Base-by-base conservation (phyloP, 2,113 vertebrate species). In the Stictonetta naevosa region DNA sequence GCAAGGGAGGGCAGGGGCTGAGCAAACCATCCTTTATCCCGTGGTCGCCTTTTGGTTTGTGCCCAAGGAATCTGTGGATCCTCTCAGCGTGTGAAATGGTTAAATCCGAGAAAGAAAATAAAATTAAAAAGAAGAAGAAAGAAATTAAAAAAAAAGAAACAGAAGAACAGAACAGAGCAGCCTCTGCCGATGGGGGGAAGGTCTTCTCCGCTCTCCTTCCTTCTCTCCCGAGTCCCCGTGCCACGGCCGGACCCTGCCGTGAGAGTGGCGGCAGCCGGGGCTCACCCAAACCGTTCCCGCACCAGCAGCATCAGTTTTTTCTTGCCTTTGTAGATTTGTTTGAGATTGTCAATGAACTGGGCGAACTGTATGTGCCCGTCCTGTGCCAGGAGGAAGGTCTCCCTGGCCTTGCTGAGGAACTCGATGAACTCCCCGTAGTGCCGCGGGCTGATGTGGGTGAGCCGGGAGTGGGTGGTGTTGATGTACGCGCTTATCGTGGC, bases 321-420 rank as follows among this genome's bases (percentile, higher is more conserved):
- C 98, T 99, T 99, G 98, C 99, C 99, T 98, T 99, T 99, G 97
- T 99, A 99, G 98, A 99, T 99, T 98, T 99, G 99, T 97, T 99
- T 99, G 95, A 99, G 99, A 98, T 99, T 99, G 98, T 99, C 99
- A 96, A 99, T 99, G 97, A 99, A 99, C 96, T 99, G 99, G 96
- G 99, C 99, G 0, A 99, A 99, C 98, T 99, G 99, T 94, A 99
- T 99, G 97, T 99, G 98, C 87, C 99, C 99, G 13, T 99, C 99
- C 97, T 99, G 99, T 3, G 99, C 99, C 96, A 99, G 97, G 82
- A 99, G 98, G 95, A 99, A 99, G 85, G 99, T 99, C 97, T 99
- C 99, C 71, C 99, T 98, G 53, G 99, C 99, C 97, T 99, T 99
- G 98, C 99, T 99, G 86, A 99, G 98, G 97, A 99, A 99, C 97